Evolutionary conservation across 1,140 invertebrate genomes (phyloP).

Genomic region (Eriosoma lanigerum): DNA sequence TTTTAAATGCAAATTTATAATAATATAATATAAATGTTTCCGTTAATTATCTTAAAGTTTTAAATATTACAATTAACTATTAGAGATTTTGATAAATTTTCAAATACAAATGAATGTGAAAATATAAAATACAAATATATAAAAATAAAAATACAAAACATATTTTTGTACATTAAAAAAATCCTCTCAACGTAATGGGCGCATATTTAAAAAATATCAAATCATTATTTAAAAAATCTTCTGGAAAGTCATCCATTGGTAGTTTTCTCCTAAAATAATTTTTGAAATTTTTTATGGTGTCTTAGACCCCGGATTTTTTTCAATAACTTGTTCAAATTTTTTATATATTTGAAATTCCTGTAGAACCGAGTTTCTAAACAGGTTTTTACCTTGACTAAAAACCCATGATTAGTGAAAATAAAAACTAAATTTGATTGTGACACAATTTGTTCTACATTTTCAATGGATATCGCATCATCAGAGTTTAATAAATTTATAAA

Average conservation of each 20-base stretch:
- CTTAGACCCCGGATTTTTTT: background rate
- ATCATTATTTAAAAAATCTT: background rate
- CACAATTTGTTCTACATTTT: background rate
- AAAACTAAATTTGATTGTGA: background rate
- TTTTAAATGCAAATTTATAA: no score
- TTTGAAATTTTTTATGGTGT: constrained; percentile 3
- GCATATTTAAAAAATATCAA: background rate
- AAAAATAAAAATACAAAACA: no score
- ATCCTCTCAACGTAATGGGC: background rate
- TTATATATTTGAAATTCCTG: background rate
- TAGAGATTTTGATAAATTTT: background rate
- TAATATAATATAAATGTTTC: no score
- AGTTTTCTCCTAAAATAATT: background rate
- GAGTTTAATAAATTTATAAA: background rate
- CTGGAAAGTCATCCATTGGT: background rate
- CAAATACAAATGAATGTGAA: no score
- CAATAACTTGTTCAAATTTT: background rate
- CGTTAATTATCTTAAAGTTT: no score
- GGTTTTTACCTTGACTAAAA: background rate
- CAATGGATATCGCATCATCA: no score
- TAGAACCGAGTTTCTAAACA: background rate
- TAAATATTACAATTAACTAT: background rate
- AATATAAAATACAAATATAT: no score
- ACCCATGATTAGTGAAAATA: background rate
- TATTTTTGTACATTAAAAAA: background rate